A percentile compares a stretch with the other conserved stretches of the same genome.
Conservation (phyloP, 2,888 invertebrate genomes). For the Eupithecia insigniata region DNA sequence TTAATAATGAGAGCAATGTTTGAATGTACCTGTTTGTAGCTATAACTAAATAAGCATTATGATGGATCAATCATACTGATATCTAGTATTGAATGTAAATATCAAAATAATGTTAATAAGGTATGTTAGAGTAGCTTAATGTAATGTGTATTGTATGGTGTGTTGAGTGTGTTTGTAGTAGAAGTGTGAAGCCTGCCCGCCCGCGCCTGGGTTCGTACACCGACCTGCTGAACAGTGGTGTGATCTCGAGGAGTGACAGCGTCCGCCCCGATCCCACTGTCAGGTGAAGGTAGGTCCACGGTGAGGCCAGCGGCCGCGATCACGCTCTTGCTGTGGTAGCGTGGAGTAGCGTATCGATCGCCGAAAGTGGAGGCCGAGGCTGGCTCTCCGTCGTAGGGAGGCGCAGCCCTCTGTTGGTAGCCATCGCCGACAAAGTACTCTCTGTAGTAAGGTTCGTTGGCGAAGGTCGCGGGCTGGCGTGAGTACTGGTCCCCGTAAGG, state of each 20-base stretch:
- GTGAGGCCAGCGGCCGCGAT: constrained; percentile 92
- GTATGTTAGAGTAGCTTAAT: constrained; percentile 32
- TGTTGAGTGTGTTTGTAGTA: constrained; percentile 50
- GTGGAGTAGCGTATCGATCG: constrained; percentile 87
- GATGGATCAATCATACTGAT: constrained; percentile 30
- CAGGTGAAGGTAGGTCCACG: constrained; percentile 97
- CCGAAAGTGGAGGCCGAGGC: constrained; percentile 87
- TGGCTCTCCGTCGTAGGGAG: constrained; percentile 83
- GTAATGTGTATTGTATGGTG: constrained; percentile 34
- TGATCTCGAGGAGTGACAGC: constrained; percentile 96
- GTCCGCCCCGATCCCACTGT: constrained; percentile 97
- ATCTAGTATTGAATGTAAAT: constrained; percentile 25
- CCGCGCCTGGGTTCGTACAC: constrained; percentile 75
- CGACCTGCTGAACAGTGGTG: constrained; percentile 94
- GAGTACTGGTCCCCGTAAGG: constrained; percentile 83
- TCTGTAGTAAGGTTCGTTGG: constrained; percentile 91
- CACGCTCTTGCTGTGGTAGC: constrained; percentile 89
- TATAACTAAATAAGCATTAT: constrained; percentile 23
- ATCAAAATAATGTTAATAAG: constrained; percentile 11
- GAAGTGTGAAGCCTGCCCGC: constrained; percentile 70
- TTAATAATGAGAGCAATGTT: constrained; percentile 44
- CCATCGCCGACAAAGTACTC: constrained; percentile 89
- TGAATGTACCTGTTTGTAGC: constrained; percentile 51
- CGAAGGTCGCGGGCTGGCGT: constrained; percentile 84
- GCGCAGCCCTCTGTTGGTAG: constrained; percentile 85